phyloP scores from a whole-genome alignment of 2,888 invertebrate genomes.

The Microctonus aethiopoides region DNA sequence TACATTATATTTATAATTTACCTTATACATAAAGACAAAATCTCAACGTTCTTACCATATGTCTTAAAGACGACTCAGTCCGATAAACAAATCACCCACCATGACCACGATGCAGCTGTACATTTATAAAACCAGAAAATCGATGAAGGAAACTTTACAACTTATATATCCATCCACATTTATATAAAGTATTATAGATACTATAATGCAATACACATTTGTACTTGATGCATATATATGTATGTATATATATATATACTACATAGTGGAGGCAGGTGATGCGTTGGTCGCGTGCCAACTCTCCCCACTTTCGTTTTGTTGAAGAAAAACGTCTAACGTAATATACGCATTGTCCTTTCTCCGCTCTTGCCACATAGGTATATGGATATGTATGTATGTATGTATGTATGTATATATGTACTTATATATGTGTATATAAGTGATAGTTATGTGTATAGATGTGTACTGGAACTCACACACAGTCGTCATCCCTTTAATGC shows the following conservation, averaged over 20 bases:
- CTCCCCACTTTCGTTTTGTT: constrained; percentile 50
- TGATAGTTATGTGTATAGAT: no score
- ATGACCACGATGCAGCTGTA: constrained; percentile 59
- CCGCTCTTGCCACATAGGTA: not conserved
- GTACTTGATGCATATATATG: constrained; percentile 29
- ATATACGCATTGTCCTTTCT: constrained; percentile 47
- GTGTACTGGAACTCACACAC: constrained; percentile 44
- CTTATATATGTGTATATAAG: no score
- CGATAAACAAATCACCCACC: constrained; percentile 53
- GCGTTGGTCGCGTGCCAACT: constrained; percentile 65
- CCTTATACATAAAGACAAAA: constrained; percentile 45
- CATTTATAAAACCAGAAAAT: constrained; percentile 52
- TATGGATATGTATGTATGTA: no score
- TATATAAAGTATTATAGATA: constrained; percentile 11
- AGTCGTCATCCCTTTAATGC: constrained; percentile 57
- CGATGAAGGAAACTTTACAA: constrained; percentile 42
- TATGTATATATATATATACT: not conserved
- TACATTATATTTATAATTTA: not conserved
- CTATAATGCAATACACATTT: constrained; percentile 48
- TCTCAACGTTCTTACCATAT: constrained; percentile 61
- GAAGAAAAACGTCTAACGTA: constrained; percentile 64
- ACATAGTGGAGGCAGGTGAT: constrained; percentile 66
- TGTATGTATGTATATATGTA: no score
- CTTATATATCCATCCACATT: constrained; percentile 12
- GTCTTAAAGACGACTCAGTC: constrained; percentile 55